Evolutionary conservation across 2,113 vertebrate species (phyloP), one percentile per base, ranked within the genome.

Genomic region (Acanthisitta chloris): DNA sequence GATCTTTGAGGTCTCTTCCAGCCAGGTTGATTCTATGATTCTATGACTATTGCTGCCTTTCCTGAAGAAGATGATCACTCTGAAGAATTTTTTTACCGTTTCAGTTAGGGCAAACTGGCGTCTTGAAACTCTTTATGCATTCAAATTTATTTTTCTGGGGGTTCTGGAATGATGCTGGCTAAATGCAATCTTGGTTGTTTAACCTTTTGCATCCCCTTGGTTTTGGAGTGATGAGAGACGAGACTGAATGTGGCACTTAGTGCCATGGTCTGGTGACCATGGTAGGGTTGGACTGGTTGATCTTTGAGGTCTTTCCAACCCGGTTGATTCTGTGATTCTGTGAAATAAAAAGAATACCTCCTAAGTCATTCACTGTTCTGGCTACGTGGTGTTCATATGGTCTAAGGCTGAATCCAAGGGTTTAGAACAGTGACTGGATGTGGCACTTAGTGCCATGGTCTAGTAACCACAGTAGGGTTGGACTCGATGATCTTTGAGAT

Each of bases 361-460:
- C 54, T 48, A 26, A 69, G 38, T 21, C 3, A 23, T 9, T 49
- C 28, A 14, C 38, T 40, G 1, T 49, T 70, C 40, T 23, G 49
- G 24, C 33, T 54, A 21, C 38, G 2, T 0, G 34, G 12, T 16
- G 52, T 65, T 38, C 2, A 3, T 10, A 3, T 1, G 12, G 67
- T 26, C 29, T 54, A 26, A 61, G 24, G 70, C 43, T 49, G 31
- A 57, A 83, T 40, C 40, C 58, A 72, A 73, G 64, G 61, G 9
- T 88, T 76, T 38, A 0, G 3, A 33, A 18, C 70, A 52, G 21
- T 10, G 13, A 42, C n/a, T n/a, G n/a, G n/a, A n/a, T n/a, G n/a
- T n/a, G n/a, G n/a, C n/a, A n/a, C n/a, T n/a, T n/a, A n/a, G n/a
- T n/a, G n/a, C n/a, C n/a, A n/a, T n/a, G n/a, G n/a, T n/a, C n/a